Conservation (phyloP, 2,113 vertebrate species). For the Stigmatopora argus region DNA sequence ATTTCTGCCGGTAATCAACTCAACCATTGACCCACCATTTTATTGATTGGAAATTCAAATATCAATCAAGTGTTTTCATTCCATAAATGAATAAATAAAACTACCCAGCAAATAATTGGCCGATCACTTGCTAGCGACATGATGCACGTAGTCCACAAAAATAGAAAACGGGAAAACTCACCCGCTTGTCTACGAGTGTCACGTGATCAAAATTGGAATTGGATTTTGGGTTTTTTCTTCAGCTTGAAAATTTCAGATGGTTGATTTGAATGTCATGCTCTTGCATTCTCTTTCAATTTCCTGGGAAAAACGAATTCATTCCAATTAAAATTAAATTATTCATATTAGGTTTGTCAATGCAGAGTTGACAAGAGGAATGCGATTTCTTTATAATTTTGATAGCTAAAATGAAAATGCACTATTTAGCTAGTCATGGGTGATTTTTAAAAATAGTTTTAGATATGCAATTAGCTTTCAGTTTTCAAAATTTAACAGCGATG, state of each 20-base stretch:
- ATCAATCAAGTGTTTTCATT: not conserved
- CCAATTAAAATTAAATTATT: no score
- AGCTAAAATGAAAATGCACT: conserved; percentile 7
- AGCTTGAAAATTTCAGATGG: no score
- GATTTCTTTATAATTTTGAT: conserved; percentile 7
- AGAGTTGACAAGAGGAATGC: conserved; percentile 1
- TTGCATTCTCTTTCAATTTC: no score
- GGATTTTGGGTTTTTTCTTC: no score
- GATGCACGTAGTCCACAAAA: not conserved
- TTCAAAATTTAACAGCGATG: not conserved
- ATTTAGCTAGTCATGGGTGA: not conserved
- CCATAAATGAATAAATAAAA: not conserved
- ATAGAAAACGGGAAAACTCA: no score
- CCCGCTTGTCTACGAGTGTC: no score
- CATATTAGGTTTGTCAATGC: no score
- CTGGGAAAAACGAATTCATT: no score
- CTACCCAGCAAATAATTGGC: not conserved
- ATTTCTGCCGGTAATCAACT: not conserved
- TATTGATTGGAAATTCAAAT: no score
- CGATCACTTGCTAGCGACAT: not conserved
- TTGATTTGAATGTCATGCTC: no score
- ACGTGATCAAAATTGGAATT: no score
- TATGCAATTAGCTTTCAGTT: conserved; percentile 5
- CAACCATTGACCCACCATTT: no score
- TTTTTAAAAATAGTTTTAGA: not conserved